Percentiles rank a stretch among this genome's conserved stretches.
These are phyloP conservation scores for Chrosomus eos DNA, from an alignment of 2,797 vertebrate genomes.

Conservation along the genomic window DNA sequence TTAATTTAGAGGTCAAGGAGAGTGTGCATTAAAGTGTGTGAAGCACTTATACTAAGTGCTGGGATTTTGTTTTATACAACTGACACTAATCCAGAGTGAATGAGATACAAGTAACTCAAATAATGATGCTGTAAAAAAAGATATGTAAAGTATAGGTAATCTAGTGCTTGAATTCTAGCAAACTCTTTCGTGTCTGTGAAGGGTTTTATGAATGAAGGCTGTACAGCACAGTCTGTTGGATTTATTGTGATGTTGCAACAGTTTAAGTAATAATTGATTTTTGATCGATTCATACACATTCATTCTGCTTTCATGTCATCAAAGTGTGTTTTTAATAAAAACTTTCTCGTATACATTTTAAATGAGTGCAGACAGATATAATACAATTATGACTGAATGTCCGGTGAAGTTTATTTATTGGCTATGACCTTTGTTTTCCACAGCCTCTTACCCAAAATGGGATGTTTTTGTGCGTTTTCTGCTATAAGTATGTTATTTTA, in stretches of 20 bases:
- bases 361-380: neutral
- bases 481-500: neutral
- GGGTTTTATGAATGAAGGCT: neutral
- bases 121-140: neutral
- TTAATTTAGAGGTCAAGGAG: constrained; percentile 18
- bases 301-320: neutral
- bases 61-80: neutral
- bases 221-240: neutral
- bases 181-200: neutral
- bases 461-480: neutral
- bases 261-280: neutral
- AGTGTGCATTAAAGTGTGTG: neutral
- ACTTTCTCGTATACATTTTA: too few relatives aligned
- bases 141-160: neutral
- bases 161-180: neutral
- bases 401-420: neutral
- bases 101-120: neutral
- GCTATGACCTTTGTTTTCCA: neutral
- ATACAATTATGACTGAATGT: neutral
- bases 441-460: neutral
- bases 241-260: neutral
- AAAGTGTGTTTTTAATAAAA: too few relatives aligned
- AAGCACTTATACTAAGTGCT: neutral
- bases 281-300: neutral
- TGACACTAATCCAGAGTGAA: neutral